phyloP scores from a whole-genome alignment of 2,113 vertebrate species.

The Micromys minutus region DNA sequence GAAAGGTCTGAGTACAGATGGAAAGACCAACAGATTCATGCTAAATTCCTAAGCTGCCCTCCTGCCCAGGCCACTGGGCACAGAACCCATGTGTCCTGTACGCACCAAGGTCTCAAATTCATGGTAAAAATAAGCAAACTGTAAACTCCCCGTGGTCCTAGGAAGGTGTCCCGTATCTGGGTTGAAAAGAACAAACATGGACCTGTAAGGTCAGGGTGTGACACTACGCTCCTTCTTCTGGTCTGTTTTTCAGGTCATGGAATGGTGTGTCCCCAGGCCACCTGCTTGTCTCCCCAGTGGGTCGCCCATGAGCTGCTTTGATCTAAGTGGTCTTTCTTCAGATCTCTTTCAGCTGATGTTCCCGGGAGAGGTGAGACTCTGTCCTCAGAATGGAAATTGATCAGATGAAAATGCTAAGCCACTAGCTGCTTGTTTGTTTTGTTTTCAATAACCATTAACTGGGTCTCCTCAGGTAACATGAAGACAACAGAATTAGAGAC shows the following conservation, averaged over 20 bases:
- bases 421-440: neutral
- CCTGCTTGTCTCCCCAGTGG: neutral
- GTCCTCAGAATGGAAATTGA: neutral
- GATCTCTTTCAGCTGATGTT: neutral
- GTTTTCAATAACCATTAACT: neutral
- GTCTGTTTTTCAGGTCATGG: neutral
- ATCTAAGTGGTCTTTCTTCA: neutral
- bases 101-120: conserved; percentile 89
- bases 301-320: neutral
- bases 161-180: neutral
- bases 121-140: conserved; percentile 79
- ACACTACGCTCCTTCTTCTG: neutral
- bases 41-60: neutral
- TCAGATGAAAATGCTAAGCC: neutral
- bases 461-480: neutral
- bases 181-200: neutral
- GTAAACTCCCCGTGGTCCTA: conserved; percentile 41
- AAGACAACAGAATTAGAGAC: neutral
- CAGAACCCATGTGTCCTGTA: conserved; percentile 85
- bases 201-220: neutral
- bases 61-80: neutral
- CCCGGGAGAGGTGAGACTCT: neutral
- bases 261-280: neutral
- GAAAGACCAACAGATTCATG: neutral
- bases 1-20: neutral